These are phyloP conservation scores for Lagria hirta DNA, from an alignment of 2,888 invertebrate genomes.

Conservation along the genomic window DNA sequence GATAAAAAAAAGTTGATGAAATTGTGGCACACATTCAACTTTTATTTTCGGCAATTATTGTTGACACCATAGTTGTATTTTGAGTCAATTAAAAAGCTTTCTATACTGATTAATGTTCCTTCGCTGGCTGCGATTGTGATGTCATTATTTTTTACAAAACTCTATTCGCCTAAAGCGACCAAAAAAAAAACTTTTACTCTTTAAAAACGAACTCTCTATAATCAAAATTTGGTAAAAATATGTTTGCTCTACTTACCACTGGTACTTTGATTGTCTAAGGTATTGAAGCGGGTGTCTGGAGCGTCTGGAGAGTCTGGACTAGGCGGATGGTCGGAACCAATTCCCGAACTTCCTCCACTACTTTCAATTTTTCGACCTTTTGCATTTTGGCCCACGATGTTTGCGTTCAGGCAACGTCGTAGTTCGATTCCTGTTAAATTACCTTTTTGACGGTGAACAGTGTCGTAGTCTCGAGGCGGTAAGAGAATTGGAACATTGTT, in stretches of 20 bases:
- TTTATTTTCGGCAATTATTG: too few species aligned
- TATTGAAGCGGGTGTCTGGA: conserved; percentile 51
- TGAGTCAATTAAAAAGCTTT: too few species aligned
- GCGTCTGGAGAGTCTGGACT: conserved; percentile 66
- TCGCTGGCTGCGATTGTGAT: not conserved
- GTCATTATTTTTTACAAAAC: conserved; percentile 1
- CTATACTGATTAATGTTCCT: too few species aligned
- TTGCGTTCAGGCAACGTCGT: conserved; percentile 69
- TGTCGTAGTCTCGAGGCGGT: conserved; percentile 94
- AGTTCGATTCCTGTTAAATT: conserved; percentile 74
- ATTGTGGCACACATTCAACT: too few species aligned
- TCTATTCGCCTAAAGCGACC: too few species aligned
- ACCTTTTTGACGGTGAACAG: conserved; percentile 77
- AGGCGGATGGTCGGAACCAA: conserved; percentile 85
- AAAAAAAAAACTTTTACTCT: not conserved
- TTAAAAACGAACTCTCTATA: not conserved
- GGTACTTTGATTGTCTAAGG: conserved; percentile 63
- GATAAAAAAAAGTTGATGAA: too few species aligned
- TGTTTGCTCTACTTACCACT: conserved; percentile 63
- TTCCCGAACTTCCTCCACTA: conserved; percentile 80
- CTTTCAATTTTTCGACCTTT: conserved; percentile 46
- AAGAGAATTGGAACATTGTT: conserved; percentile 71
- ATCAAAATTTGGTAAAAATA: not conserved
- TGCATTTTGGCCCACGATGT: conserved; percentile 62
- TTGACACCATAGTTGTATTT: too few species aligned